Percentiles rank a stretch among this genome's conserved stretches.
Conservation (phyloP, 2,888 invertebrate genomes). For the Nineta flava region DNA sequence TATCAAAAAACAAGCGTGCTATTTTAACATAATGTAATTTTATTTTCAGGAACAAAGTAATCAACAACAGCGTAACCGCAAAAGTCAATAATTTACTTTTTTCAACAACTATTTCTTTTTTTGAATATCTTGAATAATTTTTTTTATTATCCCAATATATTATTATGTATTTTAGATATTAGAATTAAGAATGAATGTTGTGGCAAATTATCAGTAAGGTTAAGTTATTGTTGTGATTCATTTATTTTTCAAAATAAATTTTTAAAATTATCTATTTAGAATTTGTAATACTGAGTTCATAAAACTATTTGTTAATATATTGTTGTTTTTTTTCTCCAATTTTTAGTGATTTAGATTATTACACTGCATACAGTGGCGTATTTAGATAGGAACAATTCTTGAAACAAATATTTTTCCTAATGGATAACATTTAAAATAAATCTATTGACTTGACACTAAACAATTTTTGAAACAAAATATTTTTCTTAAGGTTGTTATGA, state of each 20-base stretch:
- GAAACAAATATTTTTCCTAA: no score
- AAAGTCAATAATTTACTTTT: slow-evolving; percentile 18
- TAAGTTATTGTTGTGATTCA: slow-evolving; percentile 4
- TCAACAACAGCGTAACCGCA: slow-evolving; percentile 14
- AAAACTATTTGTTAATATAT: no score
- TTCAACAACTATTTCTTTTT: slow-evolving; percentile 17
- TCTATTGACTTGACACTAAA: no score
- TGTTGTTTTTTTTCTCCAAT: no score
- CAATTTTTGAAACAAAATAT: no score
- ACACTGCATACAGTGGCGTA: no score
- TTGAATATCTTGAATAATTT: slow-evolving; percentile 1
- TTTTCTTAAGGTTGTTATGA: no score
- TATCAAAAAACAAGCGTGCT: no score
- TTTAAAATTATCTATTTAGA: slow-evolving; percentile 1
- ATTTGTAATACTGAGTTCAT: no score
- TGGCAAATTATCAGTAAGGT: slow-evolving; percentile 6
- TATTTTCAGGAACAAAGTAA: not conserved
- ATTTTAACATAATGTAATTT: not conserved
- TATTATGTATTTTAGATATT: not conserved
- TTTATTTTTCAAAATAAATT: slow-evolving; percentile 5
- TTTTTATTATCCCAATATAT: not conserved
- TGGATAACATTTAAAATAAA: no score
- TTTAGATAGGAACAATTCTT: no score
- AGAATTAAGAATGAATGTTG: not conserved
- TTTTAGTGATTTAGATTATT: no score